A percentile compares a stretch with the other conserved stretches of the same genome.
Conservation (phyloP, 2,888 invertebrate genomes). For the Ophonus ardosiacus region DNA sequence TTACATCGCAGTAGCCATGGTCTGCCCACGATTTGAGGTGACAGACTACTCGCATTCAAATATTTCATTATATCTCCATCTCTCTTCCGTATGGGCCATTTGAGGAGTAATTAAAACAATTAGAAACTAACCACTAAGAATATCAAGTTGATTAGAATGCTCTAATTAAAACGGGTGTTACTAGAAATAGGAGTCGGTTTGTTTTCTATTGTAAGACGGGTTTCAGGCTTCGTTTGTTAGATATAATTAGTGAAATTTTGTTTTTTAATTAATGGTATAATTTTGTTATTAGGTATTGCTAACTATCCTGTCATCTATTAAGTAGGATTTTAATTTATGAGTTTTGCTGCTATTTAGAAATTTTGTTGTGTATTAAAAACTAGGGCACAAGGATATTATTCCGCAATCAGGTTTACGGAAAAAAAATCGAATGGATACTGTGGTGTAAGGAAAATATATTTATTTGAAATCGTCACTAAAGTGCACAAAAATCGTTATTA, state of each 20-base stretch:
- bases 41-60: conserved; percentile 27
- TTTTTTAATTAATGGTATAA: conserved; percentile 37
- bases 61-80: conserved; percentile 3
- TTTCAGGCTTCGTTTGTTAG: conserved; percentile 23
- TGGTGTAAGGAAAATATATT: too few species aligned
- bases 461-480: too few species aligned
- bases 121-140: conserved; percentile 28
- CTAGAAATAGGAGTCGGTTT: conserved; percentile 9
- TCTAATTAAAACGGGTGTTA: conserved; percentile 24
- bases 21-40: conserved; percentile 13
- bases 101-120: conserved; percentile 51
- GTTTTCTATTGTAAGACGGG: conserved; percentile 24
- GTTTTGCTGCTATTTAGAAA: not conserved
- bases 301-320: conserved; percentile 37
- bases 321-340: conserved; percentile 14
- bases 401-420: too few species aligned
- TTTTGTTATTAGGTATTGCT: conserved; percentile 34
- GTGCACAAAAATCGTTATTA: too few species aligned
- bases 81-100: not conserved
- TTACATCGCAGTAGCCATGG: conserved; percentile 26
- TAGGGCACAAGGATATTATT: not conserved
- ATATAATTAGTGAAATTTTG: conserved; percentile 51
- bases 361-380: not conserved
- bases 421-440: too few species aligned
- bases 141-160: conserved; percentile 25